Base-by-base conservation (phyloP, 30 jellyfish, hydroid and myxozoan genomes). In the Rhopilema esculentum region DNA sequence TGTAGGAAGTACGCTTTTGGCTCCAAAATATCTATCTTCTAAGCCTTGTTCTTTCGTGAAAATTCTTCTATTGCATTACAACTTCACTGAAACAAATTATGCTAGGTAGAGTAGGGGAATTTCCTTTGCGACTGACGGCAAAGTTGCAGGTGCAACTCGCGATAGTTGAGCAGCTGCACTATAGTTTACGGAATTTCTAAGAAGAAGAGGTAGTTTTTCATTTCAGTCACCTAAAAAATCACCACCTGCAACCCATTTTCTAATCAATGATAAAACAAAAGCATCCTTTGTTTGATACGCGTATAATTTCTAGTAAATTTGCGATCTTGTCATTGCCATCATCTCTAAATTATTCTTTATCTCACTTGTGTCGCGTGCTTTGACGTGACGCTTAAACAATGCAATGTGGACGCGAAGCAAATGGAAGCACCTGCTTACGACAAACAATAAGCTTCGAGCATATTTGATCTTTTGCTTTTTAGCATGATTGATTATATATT, bases 361-460 rank as follows among this genome's bases (percentile, higher is more conserved):
- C 90, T 66, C 75, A 80, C 69, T 31, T 40, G 20, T 48, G 90
- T 68, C 90, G 82, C 82, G 90, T 26, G 90, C 75, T 82, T 77
- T 27, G 90, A 80, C 64, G 22, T 80, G 78, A 29, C 79, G 66
- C 68, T 30, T 30, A 73, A 66, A 32, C 24, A 73, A 73, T 24
- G 57, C 57, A 40, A 12, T 40, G 57, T 27, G 19, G 25, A 1
- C 80, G 8, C 15, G 49, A 8, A 27, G 48, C 51, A 32, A 15
- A 73, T 23, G 32, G 40, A 8, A 20, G 69, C 84, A 73, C 84
- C 84, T 73, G 84, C 84, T 1, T 62, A 28, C 57, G 12, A 40
- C 57, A 40, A 40, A 40, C 57, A 6, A n/a, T 40, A 6, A 12
- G 57, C 57, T 6, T 12, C 6, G 57, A 12, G 12, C 9, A 12